Conservation (phyloP, 2,888 invertebrate genomes). For the Drosophila demipolita region DNA sequence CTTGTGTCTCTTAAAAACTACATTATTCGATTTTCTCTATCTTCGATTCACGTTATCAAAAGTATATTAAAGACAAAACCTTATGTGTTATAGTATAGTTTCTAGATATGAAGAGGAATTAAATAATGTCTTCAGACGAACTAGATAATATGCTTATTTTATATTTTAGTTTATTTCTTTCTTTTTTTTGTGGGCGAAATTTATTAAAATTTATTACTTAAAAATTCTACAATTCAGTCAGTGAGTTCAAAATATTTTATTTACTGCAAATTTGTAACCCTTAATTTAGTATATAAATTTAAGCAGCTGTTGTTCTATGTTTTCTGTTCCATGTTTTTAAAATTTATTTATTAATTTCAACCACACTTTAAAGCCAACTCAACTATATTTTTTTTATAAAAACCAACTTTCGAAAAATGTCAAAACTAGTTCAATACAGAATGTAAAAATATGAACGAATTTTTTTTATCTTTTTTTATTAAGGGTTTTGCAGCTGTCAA, state of each 20-base stretch:
- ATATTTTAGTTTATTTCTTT: rapidly evolving
- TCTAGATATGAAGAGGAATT: not conserved
- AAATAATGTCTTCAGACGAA: not conserved
- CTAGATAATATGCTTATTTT: not conserved
- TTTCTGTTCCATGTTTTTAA: no score
- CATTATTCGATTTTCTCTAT: no score
- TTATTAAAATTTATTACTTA: no score
- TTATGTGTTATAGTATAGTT: not conserved
- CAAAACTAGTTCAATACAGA: not conserved
- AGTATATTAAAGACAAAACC: not conserved
- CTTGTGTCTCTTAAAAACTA: no score
- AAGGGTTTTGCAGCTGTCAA: not conserved
- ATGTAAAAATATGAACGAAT: not conserved
- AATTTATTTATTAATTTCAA: no score
- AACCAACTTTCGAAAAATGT: not conserved
- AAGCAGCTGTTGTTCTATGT: no score
- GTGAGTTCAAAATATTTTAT: not conserved
- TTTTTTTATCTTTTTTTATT: not conserved
- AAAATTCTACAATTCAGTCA: no score
- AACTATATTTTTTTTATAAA: not conserved
- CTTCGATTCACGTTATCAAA: not conserved
- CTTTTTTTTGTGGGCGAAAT: not conserved
- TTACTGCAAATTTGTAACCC: no score
- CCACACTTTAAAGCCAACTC: not conserved
- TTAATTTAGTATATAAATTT: not conserved